Conservation (phyloP, 2,797 vertebrate species). For the Sciurus carolinensis region DNA sequence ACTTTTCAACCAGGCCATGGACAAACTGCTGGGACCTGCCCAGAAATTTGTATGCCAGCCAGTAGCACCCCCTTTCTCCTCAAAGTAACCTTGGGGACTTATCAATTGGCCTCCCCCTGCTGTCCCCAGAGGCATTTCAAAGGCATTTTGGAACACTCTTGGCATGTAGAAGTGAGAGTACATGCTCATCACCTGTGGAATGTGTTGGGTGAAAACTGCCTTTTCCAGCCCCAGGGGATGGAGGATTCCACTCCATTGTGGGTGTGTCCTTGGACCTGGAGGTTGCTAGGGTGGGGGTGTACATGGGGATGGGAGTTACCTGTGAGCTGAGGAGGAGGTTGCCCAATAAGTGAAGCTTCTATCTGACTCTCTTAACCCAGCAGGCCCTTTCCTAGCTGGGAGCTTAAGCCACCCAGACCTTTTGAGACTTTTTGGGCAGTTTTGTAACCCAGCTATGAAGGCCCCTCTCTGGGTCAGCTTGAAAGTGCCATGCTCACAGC, state of each 20-base stretch:
- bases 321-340: neutral
- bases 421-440: neutral
- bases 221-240: neutral
- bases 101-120: neutral
- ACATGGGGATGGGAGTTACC: neutral
- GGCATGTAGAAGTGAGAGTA: neutral
- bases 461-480: neutral
- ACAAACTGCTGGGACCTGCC: conserved; percentile 63
- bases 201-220: neutral
- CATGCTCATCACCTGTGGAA: conserved; percentile 73
- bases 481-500: neutral
- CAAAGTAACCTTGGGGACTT: neutral
- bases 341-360: neutral
- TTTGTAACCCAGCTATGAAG: neutral
- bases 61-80: conserved; percentile 52
- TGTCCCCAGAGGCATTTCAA: conserved; percentile 57
- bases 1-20: conserved; percentile 40
- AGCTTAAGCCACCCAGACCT: neutral
- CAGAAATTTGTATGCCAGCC: conserved; percentile 52
- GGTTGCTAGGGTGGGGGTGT: neutral
- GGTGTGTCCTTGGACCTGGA: neutral
- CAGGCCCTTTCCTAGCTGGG: conserved; percentile 8
- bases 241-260: conserved; percentile 8
- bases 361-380: neutral
- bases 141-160: conserved; percentile 57